Percentiles rank a stretch among this genome's conserved stretches.
These are phyloP conservation scores for Dendrocopos noguchii DNA, from an alignment of 2,113 vertebrate species.

Conservation along the genomic window DNA sequence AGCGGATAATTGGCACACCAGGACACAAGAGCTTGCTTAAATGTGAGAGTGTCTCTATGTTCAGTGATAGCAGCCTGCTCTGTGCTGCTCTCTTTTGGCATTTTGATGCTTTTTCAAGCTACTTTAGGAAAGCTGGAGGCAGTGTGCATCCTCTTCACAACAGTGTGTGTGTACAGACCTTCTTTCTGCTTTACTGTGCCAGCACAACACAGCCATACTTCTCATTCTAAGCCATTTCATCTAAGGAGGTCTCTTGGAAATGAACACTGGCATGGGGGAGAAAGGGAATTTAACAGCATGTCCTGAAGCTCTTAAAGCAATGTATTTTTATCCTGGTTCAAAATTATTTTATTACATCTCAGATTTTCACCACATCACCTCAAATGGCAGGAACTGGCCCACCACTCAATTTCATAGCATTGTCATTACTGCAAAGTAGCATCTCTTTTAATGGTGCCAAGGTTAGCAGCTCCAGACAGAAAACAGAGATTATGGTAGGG, in stretches of 20 bases:
- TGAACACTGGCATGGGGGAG: neutral
- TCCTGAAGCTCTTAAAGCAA: neutral
- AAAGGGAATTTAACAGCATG: neutral
- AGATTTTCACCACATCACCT: slow-evolving; percentile 26
- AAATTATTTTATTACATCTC: slow-evolving; percentile 19
- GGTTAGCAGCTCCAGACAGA: neutral
- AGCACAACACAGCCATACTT: neutral
- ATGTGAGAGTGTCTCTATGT: neutral
- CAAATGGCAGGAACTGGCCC: slow-evolving; percentile 22
- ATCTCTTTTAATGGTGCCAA: slow-evolving; percentile 36
- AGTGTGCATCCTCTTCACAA: neutral
- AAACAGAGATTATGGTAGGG: slow-evolving; percentile 1
- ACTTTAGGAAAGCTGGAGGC: neutral
- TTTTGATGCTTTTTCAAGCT: neutral
- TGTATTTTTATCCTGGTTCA: slow-evolving; percentile 11
- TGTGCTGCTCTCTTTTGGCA: neutral
- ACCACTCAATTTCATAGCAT: neutral
- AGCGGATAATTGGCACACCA: neutral
- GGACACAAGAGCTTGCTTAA: neutral
- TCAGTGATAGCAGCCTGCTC: neutral
- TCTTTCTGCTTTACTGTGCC: neutral
- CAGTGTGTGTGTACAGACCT: neutral
- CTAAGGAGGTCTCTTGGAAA: neutral
- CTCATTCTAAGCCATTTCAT: neutral
- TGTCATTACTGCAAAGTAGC: slow-evolving; percentile 35